Evolutionary conservation across 2,888 invertebrate genomes (phyloP).

Genomic region (Xylophagus ater): DNA sequence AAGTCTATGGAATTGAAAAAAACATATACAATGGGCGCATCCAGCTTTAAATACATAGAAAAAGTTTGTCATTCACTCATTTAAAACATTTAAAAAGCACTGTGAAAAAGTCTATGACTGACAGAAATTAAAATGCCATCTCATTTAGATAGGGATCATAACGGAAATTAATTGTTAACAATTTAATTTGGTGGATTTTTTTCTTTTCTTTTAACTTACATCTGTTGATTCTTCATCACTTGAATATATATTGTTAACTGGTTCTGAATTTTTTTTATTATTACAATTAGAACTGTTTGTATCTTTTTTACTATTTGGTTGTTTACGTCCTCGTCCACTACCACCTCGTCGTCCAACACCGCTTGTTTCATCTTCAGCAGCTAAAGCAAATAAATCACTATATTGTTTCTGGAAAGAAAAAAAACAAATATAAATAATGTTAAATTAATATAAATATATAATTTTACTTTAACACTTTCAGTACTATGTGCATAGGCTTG

Average conservation of each 20-base stretch:
- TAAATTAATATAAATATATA: constrained; percentile 5
- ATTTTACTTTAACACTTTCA: constrained; percentile 64
- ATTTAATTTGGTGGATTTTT: too few relatives aligned
- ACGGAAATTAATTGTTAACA: too few relatives aligned
- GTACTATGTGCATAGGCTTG: constrained; percentile 78
- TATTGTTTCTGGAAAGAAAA: constrained; percentile 60
- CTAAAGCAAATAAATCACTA: constrained; percentile 78
- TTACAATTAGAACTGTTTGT: constrained; percentile 38
- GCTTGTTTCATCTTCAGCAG: constrained; percentile 73
- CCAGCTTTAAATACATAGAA: too few relatives aligned
- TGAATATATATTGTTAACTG: constrained; percentile 48
- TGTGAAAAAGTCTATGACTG: too few relatives aligned
- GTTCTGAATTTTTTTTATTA: constrained; percentile 39
- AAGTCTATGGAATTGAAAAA: too few relatives aligned
- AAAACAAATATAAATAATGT: constrained; percentile 5
- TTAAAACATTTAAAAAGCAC: too few relatives aligned
- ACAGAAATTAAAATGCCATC: too few relatives aligned
- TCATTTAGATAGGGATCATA: too few relatives aligned
- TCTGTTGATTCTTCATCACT: constrained; percentile 77
- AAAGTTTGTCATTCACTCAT: too few relatives aligned
- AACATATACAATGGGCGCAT: too few relatives aligned
- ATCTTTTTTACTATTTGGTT: constrained; percentile 44
- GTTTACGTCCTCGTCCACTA: constrained; percentile 49
- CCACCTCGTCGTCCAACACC: constrained; percentile 51
- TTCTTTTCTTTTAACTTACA: constrained; percentile 48